A percentile compares a stretch with the other conserved stretches of the same genome.
These are phyloP conservation scores for Allobates femoralis DNA, from an alignment of 2,797 vertebrate species.

Conservation along the genomic window DNA sequence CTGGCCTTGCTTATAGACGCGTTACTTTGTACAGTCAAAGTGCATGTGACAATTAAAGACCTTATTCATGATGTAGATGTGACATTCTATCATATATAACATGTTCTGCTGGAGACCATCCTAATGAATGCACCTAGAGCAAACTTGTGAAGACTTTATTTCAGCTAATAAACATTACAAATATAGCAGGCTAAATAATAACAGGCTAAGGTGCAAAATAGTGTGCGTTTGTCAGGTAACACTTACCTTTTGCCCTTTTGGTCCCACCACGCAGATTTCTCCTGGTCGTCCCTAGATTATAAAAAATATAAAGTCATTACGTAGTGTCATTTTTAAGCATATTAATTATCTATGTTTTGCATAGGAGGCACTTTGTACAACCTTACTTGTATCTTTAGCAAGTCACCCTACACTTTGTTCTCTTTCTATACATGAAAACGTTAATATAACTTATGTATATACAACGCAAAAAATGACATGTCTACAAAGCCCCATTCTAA, in stretches of 20 bases:
- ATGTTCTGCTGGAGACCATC: not conserved
- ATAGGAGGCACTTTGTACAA: not conserved
- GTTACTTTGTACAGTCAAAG: too few species aligned
- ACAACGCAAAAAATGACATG: not conserved
- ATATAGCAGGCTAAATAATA: not conserved
- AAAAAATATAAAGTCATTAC: not conserved
- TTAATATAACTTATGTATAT: not conserved
- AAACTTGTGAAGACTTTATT: not conserved
- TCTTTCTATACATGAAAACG: not conserved
- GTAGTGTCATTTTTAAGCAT: not conserved
- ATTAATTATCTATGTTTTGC: not conserved
- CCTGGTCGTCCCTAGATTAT: conserved; percentile 82
- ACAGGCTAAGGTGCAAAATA: too few species aligned
- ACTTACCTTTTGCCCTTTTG: conserved; percentile 93
- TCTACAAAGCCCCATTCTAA: not conserved
- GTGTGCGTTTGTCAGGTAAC: too few species aligned
- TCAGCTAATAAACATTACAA: not conserved
- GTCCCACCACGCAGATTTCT: conserved; percentile 91
- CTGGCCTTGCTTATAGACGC: too few species aligned
- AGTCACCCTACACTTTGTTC: not conserved
- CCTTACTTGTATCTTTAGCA: not conserved
- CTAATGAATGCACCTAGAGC: not conserved
- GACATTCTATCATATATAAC: not conserved
- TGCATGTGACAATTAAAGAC: too few species aligned
- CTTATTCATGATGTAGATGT: too few species aligned